Conservation (phyloP, 2,888 invertebrate species). For the Trachelus troglodyta region DNA sequence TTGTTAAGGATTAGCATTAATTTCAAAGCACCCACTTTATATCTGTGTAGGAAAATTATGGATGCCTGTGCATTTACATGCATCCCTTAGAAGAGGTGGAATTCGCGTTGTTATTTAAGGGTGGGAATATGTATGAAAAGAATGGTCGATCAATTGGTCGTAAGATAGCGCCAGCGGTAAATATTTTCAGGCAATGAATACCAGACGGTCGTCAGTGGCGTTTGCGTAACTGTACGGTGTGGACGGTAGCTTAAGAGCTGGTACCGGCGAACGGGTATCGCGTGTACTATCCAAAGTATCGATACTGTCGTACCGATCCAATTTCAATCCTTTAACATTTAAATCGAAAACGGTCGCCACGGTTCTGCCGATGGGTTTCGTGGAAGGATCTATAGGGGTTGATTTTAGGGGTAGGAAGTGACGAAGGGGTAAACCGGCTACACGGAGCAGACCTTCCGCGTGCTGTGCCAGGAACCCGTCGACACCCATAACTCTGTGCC, state of each 20-base stretch:
- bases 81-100: neutral
- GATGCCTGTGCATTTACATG: neutral
- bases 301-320: conserved; percentile 19
- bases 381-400: conserved; percentile 16
- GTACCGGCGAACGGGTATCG: neutral
- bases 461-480: conserved; percentile 25
- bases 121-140: neutral
- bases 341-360: conserved; percentile 5
- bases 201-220: neutral
- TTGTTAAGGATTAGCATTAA: neutral
- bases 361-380: neutral
- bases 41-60: neutral
- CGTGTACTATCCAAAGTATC: neutral
- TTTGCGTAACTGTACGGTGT: neutral
- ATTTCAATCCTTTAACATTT: conserved; percentile 19
- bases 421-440: neutral
- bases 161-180: neutral
- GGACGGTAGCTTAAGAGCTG: neutral
- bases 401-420: conserved; percentile 5
- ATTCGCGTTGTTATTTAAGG: neutral
- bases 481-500: conserved; percentile 27
- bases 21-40: neutral
- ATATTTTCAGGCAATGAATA: neutral
- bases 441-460: neutral
- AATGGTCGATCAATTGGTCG: neutral